A percentile compares a stretch with the other conserved stretches of the same genome.
Conservation (phyloP, 1,140 invertebrate genomes). For the Antheraea mylitta region DNA sequence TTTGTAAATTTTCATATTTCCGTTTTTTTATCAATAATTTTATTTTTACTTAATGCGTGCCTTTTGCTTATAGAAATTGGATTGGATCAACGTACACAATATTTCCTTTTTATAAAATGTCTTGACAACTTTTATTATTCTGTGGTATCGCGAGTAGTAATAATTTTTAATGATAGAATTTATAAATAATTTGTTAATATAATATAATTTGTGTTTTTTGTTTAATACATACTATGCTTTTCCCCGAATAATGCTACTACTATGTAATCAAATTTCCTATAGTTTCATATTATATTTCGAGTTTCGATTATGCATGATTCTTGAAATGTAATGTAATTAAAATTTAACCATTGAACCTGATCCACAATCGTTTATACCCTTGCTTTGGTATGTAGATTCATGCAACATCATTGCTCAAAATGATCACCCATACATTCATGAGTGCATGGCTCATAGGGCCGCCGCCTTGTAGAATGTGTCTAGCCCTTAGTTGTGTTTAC, state of each 20-base stretch:
- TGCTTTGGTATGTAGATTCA: constrained; percentile 16
- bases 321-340: constrained; percentile 8
- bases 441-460: constrained; percentile 67
- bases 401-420: constrained; percentile 32
- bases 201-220: not conserved
- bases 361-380: too few species aligned
- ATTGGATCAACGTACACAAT: too few species aligned
- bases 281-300: constrained; percentile 18
- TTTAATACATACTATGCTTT: not conserved
- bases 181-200: not conserved
- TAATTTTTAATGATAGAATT: too few species aligned
- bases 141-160: too few species aligned
- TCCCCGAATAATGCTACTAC: not conserved
- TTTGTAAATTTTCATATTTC: not conserved
- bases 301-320: constrained; percentile 33
- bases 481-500: constrained; percentile 81
- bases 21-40: not conserved
- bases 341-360: not conserved
- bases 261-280: constrained; percentile 8
- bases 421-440: constrained; percentile 43
- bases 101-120: too few species aligned
- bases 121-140: too few species aligned
- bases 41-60: not conserved
- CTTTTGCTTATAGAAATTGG: too few species aligned
- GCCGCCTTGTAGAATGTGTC: constrained; percentile 73